phyloP scores from a whole-genome alignment of 2,113 vertebrate species.

The Terrapene triunguis region DNA sequence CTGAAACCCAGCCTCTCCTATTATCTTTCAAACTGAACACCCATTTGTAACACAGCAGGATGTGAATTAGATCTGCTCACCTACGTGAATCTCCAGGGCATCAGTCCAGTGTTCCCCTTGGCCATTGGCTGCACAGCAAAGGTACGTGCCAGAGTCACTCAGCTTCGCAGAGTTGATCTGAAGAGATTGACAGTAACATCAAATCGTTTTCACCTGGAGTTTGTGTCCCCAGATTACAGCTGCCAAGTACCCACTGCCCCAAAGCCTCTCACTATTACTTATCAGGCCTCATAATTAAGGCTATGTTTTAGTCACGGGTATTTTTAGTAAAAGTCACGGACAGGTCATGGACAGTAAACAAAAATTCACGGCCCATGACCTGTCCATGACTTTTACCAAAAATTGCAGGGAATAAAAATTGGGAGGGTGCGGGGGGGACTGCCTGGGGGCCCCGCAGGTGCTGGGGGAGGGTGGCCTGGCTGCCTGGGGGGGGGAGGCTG shows the following conservation, averaged over 20 bases:
- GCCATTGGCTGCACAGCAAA: slow-evolving; percentile 86
- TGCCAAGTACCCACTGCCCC: neutral
- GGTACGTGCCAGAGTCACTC: slow-evolving; percentile 78
- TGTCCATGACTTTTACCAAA: too few species aligned
- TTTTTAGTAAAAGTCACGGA: too few species aligned
- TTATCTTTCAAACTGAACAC: fast-evolving
- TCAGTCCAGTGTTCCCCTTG: slow-evolving; percentile 84
- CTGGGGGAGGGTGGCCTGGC: too few species aligned
- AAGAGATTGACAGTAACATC: slow-evolving; percentile 13
- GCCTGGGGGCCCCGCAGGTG: too few species aligned
- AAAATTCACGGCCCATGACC: too few species aligned
- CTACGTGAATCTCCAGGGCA: slow-evolving; percentile 80
- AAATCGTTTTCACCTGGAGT: neutral
- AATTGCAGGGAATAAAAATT: too few species aligned
- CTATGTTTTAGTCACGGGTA: too few species aligned
- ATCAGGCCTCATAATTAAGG: neutral
- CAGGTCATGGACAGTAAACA: too few species aligned
- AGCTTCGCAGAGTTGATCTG: slow-evolving; percentile 47
- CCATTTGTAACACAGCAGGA: neutral
- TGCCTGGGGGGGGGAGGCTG: too few species aligned
- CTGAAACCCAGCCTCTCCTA: neutral
- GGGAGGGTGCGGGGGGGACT: too few species aligned
- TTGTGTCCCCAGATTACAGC: neutral
- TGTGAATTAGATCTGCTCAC: slow-evolving; percentile 53
- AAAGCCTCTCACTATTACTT: neutral